Base-by-base conservation (phyloP, 2,888 invertebrate genomes). In the Drosophila incognita region DNA sequence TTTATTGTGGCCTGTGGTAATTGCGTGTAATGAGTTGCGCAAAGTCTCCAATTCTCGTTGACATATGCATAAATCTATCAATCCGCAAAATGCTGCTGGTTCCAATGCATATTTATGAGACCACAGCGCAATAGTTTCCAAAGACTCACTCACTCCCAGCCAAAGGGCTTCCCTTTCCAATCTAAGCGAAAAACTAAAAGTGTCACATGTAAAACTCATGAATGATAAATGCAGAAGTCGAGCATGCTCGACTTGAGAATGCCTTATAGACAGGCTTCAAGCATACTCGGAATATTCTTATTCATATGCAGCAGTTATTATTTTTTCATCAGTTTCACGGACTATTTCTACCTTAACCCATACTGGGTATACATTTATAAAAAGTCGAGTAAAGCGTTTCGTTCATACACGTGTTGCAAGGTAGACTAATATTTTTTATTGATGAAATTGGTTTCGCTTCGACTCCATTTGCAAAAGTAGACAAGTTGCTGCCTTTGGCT, bases 401-500 rank as follows among this genome's bases (percentile, higher is more conserved):
- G 24, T 13, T 42, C 4, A 10, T 18, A 29, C 35, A 57, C 57
- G 58, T 64, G 53, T 31, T 40, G 48, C 21, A 40, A 70, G 75
- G 61, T 73, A 79, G 84, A 87, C 75, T 63, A 82, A 78, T 85
- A 89, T 86, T 79, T 90, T 83, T 83, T 87, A 87, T 87, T 87
- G 90, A 90, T 90, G 89, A 87, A 87, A 87, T 86, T 88, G 90
- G 79, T 86, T 83, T 76, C 52, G 74, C 70, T 49, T 52, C 63
- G 68, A 76, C 66, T 83, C 83, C 89, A 86, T 86, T 88, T 86
- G 86, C 76, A 76, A 82, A 89, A 87, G 85, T 87, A 89, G 85
- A 89, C 90, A 86, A 87, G 82, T 64, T 79, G 67, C 49, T 53
- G 18, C 21, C 46, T 33, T 27, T 52, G 51, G 42, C 66, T 21